These are phyloP conservation scores for Dermolepida albohirtum DNA, from an alignment of 2,888 invertebrate genomes.

Conservation along the genomic window DNA sequence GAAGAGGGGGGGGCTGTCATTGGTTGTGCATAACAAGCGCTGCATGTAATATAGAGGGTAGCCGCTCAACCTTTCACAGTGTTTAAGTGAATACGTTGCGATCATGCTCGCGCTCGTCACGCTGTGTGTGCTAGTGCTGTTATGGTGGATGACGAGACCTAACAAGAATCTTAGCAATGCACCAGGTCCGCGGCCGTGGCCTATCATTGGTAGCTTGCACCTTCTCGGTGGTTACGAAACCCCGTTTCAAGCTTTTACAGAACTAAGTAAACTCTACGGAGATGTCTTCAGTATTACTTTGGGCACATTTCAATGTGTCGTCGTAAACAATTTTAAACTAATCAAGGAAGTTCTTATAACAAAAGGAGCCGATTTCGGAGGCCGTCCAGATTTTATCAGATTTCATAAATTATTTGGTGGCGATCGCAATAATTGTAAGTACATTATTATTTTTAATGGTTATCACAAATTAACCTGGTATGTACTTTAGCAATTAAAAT, in stretches of 20 bases:
- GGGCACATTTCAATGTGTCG: slow-evolving; percentile 76
- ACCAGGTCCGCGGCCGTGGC: slow-evolving; percentile 77
- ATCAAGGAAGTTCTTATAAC: slow-evolving; percentile 82
- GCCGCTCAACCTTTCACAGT: slow-evolving; percentile 61
- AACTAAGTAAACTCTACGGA: slow-evolving; percentile 76
- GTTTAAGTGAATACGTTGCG: slow-evolving; percentile 56
- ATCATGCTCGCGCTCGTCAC: slow-evolving; percentile 62
- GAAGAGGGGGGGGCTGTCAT: slow-evolving; percentile 59
- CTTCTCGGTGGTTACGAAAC: slow-evolving; percentile 73
- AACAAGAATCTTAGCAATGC: slow-evolving; percentile 61
- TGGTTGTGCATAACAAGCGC: slow-evolving; percentile 55
- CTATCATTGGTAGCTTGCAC: slow-evolving; percentile 79
- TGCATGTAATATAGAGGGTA: slow-evolving; percentile 61
- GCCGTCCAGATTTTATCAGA: slow-evolving; percentile 83
- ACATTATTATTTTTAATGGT: slow-evolving; percentile 37
- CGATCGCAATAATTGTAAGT: slow-evolving; percentile 89
- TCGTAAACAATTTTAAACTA: slow-evolving; percentile 78
- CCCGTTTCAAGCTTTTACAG: slow-evolving; percentile 80
- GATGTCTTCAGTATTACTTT: slow-evolving; percentile 78
- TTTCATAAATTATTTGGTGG: slow-evolving; percentile 87
- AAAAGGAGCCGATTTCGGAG: slow-evolving; percentile 85
- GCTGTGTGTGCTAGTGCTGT: slow-evolving; percentile 60
- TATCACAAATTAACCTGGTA: too few species aligned
- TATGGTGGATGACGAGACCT: slow-evolving; percentile 55
- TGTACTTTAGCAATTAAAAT: too few species aligned